Conservation (phyloP, 2,113 vertebrate species). For the Lasiurus cinereus region DNA sequence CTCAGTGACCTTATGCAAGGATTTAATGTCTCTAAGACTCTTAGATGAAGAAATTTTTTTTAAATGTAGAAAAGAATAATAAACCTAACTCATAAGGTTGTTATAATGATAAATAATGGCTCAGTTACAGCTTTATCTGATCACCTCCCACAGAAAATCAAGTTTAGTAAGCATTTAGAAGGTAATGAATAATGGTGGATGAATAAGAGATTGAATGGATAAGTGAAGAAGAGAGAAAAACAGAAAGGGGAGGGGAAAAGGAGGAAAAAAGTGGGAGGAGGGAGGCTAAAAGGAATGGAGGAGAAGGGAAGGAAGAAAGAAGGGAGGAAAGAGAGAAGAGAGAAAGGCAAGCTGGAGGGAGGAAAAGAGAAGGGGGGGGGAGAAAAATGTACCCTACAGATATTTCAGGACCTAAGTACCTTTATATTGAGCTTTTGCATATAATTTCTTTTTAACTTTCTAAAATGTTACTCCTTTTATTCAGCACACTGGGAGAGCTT, state of each 20-base stretch:
- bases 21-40: too few species aligned
- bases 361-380: too few species aligned
- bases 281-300: neutral
- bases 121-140: neutral
- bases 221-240: neutral
- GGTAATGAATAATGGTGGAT: neutral
- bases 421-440: neutral
- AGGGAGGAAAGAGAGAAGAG: too few species aligned
- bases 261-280: neutral
- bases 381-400: neutral
- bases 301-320: accelerated
- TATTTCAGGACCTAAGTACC: neutral
- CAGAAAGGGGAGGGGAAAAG: neutral
- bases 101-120: neutral
- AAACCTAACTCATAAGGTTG: neutral
- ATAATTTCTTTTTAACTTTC: neutral
- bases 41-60: too few species aligned
- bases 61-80: neutral
- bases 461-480: neutral
- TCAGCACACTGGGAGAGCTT: neutral
- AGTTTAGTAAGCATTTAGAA: neutral
- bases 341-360: neutral
- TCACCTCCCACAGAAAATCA: neutral
- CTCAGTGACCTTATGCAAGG: neutral
- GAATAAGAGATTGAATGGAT: neutral